Percentiles rank a stretch among this genome's conserved stretches.
phyloP scores from a whole-genome alignment of 2,888 invertebrate genomes.

The Oligia latruncula region DNA sequence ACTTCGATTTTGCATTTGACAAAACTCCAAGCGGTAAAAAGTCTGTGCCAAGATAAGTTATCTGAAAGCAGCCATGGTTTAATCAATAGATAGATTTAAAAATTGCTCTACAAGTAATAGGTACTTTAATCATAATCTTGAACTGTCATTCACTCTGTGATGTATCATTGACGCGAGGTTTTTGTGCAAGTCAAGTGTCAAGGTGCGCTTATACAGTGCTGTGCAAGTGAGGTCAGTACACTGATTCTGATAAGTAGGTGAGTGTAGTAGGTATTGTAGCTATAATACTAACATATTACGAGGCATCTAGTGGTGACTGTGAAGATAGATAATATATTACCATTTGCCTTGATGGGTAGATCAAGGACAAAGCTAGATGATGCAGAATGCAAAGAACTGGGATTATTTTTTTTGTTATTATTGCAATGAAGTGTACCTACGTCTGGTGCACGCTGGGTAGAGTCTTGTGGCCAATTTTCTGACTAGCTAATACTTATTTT shows the following conservation, averaged over 20 bases:
- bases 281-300: background rate
- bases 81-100: too few relatives aligned
- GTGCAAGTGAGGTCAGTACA: slow-evolving; percentile 8
- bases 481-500: too few relatives aligned
- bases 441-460: too few relatives aligned
- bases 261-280: background rate
- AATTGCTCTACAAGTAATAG: background rate
- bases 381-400: too few relatives aligned
- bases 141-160: background rate
- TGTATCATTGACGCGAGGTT: background rate
- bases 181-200: slow-evolving; percentile 8
- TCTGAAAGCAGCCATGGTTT: background rate
- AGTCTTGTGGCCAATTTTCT: too few relatives aligned
- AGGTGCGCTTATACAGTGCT: slow-evolving; percentile 15
- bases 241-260: slow-evolving; percentile 8
- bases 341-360: too few relatives aligned
- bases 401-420: too few relatives aligned
- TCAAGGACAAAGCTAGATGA: too few relatives aligned
- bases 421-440: too few relatives aligned
- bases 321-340: background rate
- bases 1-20: background rate
- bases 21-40: background rate
- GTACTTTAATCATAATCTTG: background rate
- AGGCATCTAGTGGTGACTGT: background rate
- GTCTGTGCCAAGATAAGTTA: background rate